A percentile compares a stretch with the other conserved stretches of the same genome.
Evolutionary conservation across 1,140 invertebrate genomes (phyloP).

Genomic region (Apolygus lucorum): DNA sequence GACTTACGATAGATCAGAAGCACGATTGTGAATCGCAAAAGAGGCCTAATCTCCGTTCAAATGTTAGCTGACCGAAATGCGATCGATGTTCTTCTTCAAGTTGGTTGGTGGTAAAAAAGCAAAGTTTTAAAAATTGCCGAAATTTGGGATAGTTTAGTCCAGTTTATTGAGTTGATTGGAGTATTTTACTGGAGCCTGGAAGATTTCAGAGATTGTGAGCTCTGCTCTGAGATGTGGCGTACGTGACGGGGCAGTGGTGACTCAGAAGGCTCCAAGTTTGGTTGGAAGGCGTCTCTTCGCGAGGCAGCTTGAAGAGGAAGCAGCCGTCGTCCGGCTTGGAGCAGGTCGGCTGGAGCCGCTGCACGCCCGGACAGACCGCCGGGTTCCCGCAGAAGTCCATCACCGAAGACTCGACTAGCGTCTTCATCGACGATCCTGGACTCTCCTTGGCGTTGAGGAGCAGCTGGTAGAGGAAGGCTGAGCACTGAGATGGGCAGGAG

Average conservation of each 20-base stretch:
- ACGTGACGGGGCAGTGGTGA: not conserved
- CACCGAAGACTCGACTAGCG: constrained; percentile 12
- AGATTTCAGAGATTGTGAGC: too few relatives aligned
- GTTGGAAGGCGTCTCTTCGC: not conserved
- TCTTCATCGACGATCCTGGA: not conserved
- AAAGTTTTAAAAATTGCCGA: too few relatives aligned
- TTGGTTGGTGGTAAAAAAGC: too few relatives aligned
- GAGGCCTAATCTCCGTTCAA: too few relatives aligned
- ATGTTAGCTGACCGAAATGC: too few relatives aligned
- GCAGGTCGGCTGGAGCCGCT: not conserved
- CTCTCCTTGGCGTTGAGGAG: not conserved
- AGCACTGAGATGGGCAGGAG: constrained; percentile 23
- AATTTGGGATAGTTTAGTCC: too few relatives aligned
- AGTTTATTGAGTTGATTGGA: too few relatives aligned
- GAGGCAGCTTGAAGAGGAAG: not conserved
- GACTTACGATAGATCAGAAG: too few relatives aligned
- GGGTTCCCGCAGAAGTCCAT: constrained; percentile 20
- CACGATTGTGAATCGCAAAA: too few relatives aligned
- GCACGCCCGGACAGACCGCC: not conserved
- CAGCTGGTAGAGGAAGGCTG: constrained; percentile 21
- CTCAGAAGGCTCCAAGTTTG: not conserved
- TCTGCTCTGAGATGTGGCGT: not conserved
- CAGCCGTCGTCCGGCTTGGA: not conserved
- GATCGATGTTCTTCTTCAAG: too few relatives aligned
- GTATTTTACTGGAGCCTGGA: too few relatives aligned